Base-by-base conservation (phyloP, 64 coral and sea anemone genomes). In the Montipora foliosa region DNA sequence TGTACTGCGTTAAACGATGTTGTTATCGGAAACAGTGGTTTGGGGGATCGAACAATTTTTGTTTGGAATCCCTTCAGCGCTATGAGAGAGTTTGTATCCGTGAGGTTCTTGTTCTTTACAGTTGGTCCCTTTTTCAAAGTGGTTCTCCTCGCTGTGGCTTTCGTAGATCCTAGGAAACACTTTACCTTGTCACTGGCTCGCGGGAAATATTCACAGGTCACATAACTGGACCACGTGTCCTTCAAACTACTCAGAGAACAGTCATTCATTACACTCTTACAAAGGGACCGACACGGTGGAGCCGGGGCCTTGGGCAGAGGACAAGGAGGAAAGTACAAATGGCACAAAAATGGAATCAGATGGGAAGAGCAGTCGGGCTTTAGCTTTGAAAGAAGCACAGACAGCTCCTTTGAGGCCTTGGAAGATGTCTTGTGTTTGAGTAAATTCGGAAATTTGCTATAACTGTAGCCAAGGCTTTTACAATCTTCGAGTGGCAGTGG, bases 231-330 rank as follows among this genome's bases (percentile, higher is more conserved):
- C 91, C 91, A 93, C 5, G 21, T 11, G 74, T 84, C 72, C 68
- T 22, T n/a, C 29, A 72, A 2, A 58, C 82, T 87, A 20, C 66
- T 8, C 11, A 58, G 67, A 9, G 83, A 44, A 67, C 91, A 93
- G 37, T 88, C 91, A 11, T 55, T 14, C 17, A 80, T 47, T 5
- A 85, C 55, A 84, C 60, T 93, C 46, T 61, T 14, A 37, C 91
- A 93, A n/a, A 93, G 77, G 45, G 84, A 84, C 74, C 61, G 83
- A 47, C 91, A 93, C 9, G 91, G 91, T 19, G 49, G 83, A 49
- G 73, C 17, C 5, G 83, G 51, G 45, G 52, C n/a, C 90, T 83
- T 78, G 10, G 78, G 58, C 15, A 55, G 68, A 68, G 14, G 22
- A 47, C 91, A 93, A 17, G 82, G 74, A 4, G 91, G 83, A 71